These are phyloP conservation scores for Cyphomyrmex costatus DNA, from an alignment of 1,140 invertebrate species.

Conservation along the genomic window DNA sequence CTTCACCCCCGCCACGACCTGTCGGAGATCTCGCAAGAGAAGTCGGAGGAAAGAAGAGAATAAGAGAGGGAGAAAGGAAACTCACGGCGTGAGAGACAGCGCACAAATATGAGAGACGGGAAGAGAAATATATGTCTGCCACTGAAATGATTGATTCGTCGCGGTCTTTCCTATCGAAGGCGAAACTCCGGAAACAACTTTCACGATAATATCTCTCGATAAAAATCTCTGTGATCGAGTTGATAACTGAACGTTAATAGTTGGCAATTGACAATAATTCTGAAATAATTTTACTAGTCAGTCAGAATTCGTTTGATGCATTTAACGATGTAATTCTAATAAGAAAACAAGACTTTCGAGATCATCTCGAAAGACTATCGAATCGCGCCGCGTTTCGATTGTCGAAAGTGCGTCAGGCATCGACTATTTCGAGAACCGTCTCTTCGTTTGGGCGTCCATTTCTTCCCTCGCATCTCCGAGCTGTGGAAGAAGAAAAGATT, in stretches of 20 bases:
- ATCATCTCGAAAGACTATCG: conserved; percentile 5
- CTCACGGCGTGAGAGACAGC: conserved; percentile 38
- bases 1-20: conserved; percentile 54
- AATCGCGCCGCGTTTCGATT: conserved; percentile 8
- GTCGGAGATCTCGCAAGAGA: conserved; percentile 68
- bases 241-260: conserved; percentile 5
- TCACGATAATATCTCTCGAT: conserved; percentile 19
- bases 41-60: conserved; percentile 27
- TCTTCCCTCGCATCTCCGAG: conserved; percentile 13
- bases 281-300: neutral
- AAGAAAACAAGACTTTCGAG: conserved; percentile 30
- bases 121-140: conserved; percentile 61
- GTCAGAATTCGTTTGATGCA: neutral
- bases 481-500: conserved; percentile 44
- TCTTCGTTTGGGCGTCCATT: conserved; percentile 59
- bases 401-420: conserved; percentile 25
- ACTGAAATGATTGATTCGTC: conserved; percentile 73
- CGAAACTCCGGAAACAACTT: conserved; percentile 57
- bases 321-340: neutral
- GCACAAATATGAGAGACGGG: conserved; percentile 41
- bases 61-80: neutral
- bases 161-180: conserved; percentile 37
- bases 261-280: conserved; percentile 16
- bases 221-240: conserved; percentile 27
- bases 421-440: conserved; percentile 64